These are phyloP conservation scores for Strix uralensis DNA, from an alignment of 2,113 vertebrate species.

Conservation along the genomic window DNA sequence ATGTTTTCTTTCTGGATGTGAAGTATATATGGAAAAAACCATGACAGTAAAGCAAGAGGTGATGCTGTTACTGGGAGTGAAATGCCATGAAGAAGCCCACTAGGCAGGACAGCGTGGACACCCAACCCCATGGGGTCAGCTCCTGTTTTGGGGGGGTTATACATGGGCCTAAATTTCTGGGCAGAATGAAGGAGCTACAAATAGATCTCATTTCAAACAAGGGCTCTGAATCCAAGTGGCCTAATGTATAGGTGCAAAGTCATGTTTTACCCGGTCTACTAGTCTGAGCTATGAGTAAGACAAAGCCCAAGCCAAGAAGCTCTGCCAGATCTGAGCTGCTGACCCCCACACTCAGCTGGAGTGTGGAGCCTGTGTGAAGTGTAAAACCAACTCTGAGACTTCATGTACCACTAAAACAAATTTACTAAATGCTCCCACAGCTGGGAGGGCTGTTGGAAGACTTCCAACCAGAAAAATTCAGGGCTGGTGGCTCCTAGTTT, in stretches of 20 bases:
- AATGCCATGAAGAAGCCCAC: neutral
- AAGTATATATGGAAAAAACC: neutral
- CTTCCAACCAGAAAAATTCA: fast-evolving
- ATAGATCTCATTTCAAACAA: neutral
- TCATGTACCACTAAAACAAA: neutral
- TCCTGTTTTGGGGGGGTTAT: neutral
- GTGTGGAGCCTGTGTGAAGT: neutral
- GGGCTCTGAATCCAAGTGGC: neutral
- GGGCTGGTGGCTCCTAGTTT: neutral
- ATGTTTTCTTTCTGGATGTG: neutral
- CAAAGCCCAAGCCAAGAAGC: neutral
- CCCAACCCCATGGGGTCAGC: fast-evolving
- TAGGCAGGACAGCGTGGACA: neutral
- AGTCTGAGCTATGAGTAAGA: neutral
- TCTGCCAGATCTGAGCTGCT: neutral
- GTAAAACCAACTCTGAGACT: neutral
- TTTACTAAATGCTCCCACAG: neutral
- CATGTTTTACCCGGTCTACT: neutral
- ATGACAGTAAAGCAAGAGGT: neutral
- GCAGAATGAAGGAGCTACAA: neutral
- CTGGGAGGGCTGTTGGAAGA: neutral
- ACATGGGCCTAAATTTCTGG: neutral
- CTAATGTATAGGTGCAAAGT: neutral
- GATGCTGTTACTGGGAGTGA: neutral
- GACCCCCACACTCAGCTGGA: neutral